Percentiles rank a stretch among this genome's conserved stretches.
These are phyloP conservation scores for Pangasianodon gigas DNA, from an alignment of 2,113 vertebrate genomes.

Conservation along the genomic window DNA sequence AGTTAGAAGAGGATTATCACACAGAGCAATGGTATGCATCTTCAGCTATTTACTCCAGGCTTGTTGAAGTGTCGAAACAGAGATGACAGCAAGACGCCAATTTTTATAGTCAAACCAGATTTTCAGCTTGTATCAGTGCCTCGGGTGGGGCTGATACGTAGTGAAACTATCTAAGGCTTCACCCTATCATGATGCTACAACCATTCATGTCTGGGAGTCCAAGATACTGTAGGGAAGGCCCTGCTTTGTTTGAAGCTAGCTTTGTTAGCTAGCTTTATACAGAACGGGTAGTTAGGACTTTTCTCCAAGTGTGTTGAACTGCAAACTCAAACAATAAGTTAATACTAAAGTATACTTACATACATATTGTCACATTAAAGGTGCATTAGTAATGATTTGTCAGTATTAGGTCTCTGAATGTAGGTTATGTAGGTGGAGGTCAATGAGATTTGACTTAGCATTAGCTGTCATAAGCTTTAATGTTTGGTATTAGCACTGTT, in stretches of 20 bases:
- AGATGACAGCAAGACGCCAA: background rate
- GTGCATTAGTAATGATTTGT: background rate
- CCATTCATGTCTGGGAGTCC: background rate
- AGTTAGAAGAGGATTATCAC: background rate
- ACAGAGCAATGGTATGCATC: background rate
- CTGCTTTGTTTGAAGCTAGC: background rate
- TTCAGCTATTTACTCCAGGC: background rate
- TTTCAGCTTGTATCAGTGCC: background rate
- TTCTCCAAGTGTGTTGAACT: no score
- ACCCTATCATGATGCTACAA: background rate
- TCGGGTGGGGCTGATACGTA: background rate
- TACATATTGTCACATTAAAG: background rate
- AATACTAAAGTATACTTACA: no score
- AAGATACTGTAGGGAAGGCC: background rate
- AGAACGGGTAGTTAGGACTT: background rate
- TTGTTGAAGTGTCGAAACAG: background rate
- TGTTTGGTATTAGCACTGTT: background rate
- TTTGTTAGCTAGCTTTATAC: background rate
- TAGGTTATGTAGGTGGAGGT: background rate
- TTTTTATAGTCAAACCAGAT: background rate
- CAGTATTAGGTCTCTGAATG: background rate
- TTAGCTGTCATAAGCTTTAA: background rate
- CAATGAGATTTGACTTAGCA: background rate
- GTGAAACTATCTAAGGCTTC: background rate
- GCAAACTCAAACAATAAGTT: no score